Evolutionary conservation across 2,113 vertebrate species (phyloP), one percentile per base, ranked within the genome.

Genomic region (Urocolius indicus): DNA sequence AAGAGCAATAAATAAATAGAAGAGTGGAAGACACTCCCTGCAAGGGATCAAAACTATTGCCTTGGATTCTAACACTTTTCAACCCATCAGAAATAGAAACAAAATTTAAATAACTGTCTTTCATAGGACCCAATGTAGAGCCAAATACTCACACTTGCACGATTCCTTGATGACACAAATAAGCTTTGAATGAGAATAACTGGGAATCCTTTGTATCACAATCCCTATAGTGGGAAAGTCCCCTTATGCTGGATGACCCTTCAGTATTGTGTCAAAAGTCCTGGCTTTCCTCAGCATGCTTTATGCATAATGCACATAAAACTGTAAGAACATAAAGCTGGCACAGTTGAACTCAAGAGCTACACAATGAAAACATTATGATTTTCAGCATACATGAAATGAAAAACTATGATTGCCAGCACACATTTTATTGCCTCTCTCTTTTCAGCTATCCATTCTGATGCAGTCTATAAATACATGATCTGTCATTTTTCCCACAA

Each of bases 121-220:
- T 63, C 29, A 43, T 11, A 19, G 1, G 1, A 13, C 32, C 11
- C 32, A 17, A 5, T 0, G 1, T 17, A 38, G 24, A 75, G 14
- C 9, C 52, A 43, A 71, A 57, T 8, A 10, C 17, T 57, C 13
- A 11, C 18, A 45, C 78, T 58, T 63, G 30, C 57, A 34, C 19
- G 62, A 71, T 41, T 76, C 26, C n/a, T 77, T 88, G 26, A 81
- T 27, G 61, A 76, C 5, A 45, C 11, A 91, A 73, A 71, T 58
- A 13, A 49, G 11, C 20, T 71, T 65, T 24, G 30, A 65, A 54
- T 72, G 3, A 68, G 11, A 55, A 24, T 18, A 52, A 36, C 4
- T 68, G 3, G n/a, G 38, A 91, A 75, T 57, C 75, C 10, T 65
- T 84, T 62, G 29, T 26, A 46, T 41, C 14, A 26, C 14, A n/a